phyloP scores from a whole-genome alignment of 2,113 vertebrate species.

The Gnathonemus echidnorhynchus region DNA sequence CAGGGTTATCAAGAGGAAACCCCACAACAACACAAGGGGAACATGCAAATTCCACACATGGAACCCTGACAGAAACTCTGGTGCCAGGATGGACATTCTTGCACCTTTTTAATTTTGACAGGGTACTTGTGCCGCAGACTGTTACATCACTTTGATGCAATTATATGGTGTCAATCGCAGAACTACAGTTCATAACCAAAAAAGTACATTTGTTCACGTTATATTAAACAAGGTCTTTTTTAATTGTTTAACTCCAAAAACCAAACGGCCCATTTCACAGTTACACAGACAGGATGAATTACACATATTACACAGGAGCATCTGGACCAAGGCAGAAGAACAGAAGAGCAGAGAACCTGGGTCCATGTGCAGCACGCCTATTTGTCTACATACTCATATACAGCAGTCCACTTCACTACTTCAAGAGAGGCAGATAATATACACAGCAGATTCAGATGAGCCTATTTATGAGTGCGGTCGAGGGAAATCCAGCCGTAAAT shows the following conservation, averaged over 20 bases:
- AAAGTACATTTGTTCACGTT: neutral
- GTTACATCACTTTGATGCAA: neutral
- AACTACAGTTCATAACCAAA: neutral
- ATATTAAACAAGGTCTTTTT: neutral
- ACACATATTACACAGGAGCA: neutral
- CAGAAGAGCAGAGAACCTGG: neutral
- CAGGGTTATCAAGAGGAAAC: neutral
- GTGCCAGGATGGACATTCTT: neutral
- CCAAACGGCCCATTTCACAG: neutral
- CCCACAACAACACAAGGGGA: neutral
- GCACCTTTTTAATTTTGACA: neutral
- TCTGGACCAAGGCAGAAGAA: neutral
- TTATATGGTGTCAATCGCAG: neutral
- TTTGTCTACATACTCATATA: neutral
- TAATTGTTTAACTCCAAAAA: neutral
- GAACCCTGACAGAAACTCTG: neutral
- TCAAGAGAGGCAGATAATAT: neutral
- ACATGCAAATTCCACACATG: neutral
- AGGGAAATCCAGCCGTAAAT: neutral
- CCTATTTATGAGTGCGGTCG: neutral
- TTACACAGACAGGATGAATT: neutral
- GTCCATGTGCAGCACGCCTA: neutral
- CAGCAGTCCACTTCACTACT: neutral
- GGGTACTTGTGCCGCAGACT: neutral
- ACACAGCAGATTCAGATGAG: neutral